Base-by-base conservation (phyloP, 1,140 invertebrate genomes). In the Cyclina sinensis region DNA sequence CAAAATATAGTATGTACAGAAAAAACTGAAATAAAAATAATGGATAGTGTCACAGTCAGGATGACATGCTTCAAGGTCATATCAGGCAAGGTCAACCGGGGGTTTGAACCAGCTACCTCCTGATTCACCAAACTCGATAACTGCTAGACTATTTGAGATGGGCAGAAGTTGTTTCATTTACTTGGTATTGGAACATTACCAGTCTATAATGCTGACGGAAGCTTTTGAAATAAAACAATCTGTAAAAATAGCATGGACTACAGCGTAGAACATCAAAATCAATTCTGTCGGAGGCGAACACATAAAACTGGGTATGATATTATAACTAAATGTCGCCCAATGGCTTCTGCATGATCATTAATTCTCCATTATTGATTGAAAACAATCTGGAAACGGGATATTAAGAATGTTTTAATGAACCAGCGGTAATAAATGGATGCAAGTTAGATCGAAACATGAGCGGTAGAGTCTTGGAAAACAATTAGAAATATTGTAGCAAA, bases 321-420 rank as follows among this genome's bases (percentile, higher is more conserved):
- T 80, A 59, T 59, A 80, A n/a, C 48, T 57, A 37, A 37, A 80
- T 37, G 54, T 59, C 54, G 48, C 48, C 78, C 30, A n/a, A 39
- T 48, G 16, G 48, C 54, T 59, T 59, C 48, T 39, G 5, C 32
- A 18, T 59, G 48, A 11, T 80, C 78, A 80, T 80, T 80, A 80
- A 80, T 39, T 57, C 78, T 59, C 48, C 37, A 80, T 57, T 80
- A 80, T 57, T 59, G 78, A 80, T 80, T 80, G 78, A 12, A 80
- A 80, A 80, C 78, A 57, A 54, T 57, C 78, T 76, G 32, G 30
- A 57, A 48, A 80, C 5, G 21, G 78, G 51, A 54, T 80, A 59
- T 57, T 37, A 80, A 57, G 54, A 57, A 21, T 18, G n/a, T 54
- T 54, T 59, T 59, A 80, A 80, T 80, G 54, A 80, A 80, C 48